These are phyloP conservation scores for Mactra quadrangularis DNA, from an alignment of 1,140 invertebrate genomes.

Conservation along the genomic window DNA sequence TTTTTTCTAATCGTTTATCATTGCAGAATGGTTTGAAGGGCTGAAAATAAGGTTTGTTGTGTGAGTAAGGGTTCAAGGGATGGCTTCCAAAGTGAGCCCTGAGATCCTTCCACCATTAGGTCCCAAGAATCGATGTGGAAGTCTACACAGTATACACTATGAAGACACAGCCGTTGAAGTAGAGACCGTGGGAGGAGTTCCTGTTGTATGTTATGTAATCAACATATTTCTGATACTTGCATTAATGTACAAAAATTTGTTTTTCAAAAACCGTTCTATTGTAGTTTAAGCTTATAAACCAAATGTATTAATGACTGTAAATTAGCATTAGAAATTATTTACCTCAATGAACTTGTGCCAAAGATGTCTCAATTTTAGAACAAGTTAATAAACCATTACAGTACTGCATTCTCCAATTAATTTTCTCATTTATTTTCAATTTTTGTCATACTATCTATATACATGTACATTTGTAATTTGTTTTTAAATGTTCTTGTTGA, in stretches of 20 bases:
- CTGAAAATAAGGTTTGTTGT: too few relatives aligned
- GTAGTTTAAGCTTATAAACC: not conserved
- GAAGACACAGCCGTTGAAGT: conserved; percentile 17
- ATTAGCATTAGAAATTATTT: not conserved
- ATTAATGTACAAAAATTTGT: too few relatives aligned
- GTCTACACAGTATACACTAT: conserved; percentile 5
- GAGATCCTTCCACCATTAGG: not conserved
- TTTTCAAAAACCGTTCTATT: too few relatives aligned
- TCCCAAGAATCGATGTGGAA: not conserved
- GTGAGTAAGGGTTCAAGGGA: not conserved
- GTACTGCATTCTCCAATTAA: too few relatives aligned
- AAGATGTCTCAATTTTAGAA: not conserved
- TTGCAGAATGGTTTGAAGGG: too few relatives aligned
- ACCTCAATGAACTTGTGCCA: not conserved
- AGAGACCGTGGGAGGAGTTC: conserved; percentile 8
- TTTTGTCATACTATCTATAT: too few relatives aligned
- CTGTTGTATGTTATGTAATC: not conserved
- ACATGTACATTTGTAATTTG: too few relatives aligned
- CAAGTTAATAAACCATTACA: not conserved
- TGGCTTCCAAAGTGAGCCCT: conserved; percentile 14
- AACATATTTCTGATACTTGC: too few relatives aligned
- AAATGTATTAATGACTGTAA: not conserved
- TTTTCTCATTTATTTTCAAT: too few relatives aligned
- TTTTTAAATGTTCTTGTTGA: too few relatives aligned
- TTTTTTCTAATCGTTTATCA: too few relatives aligned